Percentiles rank a stretch among this genome's conserved stretches.
These are phyloP conservation scores for Brachypteracias leptosomus DNA, from an alignment of 2,113 vertebrate species.

Conservation along the genomic window DNA sequence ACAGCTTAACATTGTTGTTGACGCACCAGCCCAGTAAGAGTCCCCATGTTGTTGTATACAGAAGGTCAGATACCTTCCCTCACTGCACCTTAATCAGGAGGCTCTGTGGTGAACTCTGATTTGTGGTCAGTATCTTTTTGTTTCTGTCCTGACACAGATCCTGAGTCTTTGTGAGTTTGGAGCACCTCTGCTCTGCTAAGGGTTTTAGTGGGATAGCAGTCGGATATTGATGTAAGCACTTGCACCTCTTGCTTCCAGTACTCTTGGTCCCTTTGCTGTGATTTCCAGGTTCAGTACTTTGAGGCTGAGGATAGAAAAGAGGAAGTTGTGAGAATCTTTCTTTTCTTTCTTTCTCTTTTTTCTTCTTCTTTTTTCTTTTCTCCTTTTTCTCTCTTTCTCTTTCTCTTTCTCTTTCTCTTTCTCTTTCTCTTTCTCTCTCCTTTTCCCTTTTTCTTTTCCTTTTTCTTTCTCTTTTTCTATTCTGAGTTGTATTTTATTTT, in stretches of 20 bases:
- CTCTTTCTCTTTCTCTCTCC: too few species aligned
- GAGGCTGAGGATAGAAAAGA: background rate
- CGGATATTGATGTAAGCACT: background rate
- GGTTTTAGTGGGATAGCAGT: background rate
- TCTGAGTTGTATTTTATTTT: too few species aligned
- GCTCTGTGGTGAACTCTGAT: background rate
- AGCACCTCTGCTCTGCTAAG: background rate
- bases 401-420: too few species aligned
- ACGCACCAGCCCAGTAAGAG: background rate
- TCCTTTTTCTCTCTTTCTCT: background rate
- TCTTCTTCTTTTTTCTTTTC: too few species aligned
- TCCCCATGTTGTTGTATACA: background rate
- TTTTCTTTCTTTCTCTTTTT: too few species aligned
- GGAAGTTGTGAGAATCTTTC: background rate
- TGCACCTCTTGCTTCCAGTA: rapidly evolving
- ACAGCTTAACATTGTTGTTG: background rate
- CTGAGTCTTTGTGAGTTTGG: background rate
- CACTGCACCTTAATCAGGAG: background rate
- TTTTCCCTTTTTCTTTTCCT: rapidly evolving
- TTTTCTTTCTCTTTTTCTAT: rapidly evolving
- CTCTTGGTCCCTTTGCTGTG: background rate
- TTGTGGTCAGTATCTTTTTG: background rate
- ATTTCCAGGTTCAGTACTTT: background rate
- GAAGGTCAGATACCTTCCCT: background rate
- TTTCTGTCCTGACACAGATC: background rate